These are phyloP conservation scores for Ochotona curzoniae DNA, from an alignment of 2,113 vertebrate genomes.

Conservation along the genomic window DNA sequence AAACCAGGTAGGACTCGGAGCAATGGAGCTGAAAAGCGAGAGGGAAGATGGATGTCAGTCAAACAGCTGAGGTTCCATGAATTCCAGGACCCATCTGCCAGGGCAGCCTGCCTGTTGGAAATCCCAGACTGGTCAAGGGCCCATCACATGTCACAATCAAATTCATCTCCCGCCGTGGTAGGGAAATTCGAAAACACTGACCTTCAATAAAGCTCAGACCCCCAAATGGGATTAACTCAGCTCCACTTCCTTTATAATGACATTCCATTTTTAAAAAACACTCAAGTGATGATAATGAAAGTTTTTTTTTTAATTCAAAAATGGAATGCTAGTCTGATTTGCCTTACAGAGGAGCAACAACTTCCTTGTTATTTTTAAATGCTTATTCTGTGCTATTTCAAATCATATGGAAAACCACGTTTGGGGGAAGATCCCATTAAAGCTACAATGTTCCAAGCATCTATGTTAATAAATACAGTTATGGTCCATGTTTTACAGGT, in stretches of 20 bases:
- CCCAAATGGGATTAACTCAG: not conserved
- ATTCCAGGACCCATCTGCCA: no score
- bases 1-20: conserved; percentile 21
- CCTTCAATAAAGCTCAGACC: not conserved
- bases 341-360: not conserved
- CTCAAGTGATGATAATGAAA: not conserved
- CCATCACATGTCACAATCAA: not conserved
- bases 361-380: not conserved
- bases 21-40: not conserved
- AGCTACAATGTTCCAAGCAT: not conserved
- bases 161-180: not conserved
- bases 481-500: not conserved
- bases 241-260: not conserved
- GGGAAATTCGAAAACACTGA: not conserved
- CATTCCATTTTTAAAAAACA: not conserved
- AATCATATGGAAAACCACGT: not conserved
- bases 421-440: not conserved
- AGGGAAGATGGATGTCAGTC: not conserved
- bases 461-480: not conserved
- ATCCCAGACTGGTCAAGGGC: not conserved
- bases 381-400: not conserved
- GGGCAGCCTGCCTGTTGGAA: not conserved
- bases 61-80: not conserved
- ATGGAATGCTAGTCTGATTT: not conserved
- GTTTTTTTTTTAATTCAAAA: not conserved